A percentile compares a stretch with the other conserved stretches of the same genome.
Conservation (phyloP, 2,797 vertebrate genomes). For the Champsocephalus gunnari region DNA sequence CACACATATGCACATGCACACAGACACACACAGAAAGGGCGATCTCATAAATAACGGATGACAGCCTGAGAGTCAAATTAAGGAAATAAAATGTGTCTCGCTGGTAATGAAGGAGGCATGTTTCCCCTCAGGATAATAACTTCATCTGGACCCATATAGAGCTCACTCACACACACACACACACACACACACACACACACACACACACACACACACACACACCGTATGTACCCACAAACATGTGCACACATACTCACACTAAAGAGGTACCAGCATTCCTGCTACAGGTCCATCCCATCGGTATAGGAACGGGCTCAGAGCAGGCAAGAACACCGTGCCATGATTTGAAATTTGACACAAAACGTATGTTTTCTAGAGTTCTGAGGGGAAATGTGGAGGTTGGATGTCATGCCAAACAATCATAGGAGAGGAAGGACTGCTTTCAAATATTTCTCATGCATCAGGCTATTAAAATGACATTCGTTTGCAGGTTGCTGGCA, state of each 20-base stretch:
- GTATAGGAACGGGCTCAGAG: constrained; percentile 43
- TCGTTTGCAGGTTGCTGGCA: constrained; percentile 82
- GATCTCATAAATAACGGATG: constrained; percentile 77
- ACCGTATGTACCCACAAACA: constrained; percentile 5
- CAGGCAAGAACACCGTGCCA: constrained; percentile 57
- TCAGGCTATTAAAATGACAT: constrained; percentile 84
- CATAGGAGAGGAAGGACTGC: constrained; percentile 76
- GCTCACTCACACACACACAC: constrained; percentile 35
- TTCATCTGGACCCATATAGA: constrained; percentile 64
- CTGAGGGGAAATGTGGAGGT: constrained; percentile 73
- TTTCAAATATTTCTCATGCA: constrained; percentile 82
- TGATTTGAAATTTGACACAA: constrained; percentile 80
- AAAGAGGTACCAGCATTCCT: constrained; percentile 50
- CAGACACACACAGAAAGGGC: constrained; percentile 31
- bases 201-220: constrained; percentile 16
- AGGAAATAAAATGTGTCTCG: constrained; percentile 78
- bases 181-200: constrained; percentile 14
- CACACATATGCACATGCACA: constrained; percentile 9
- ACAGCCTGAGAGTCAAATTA: constrained; percentile 82
- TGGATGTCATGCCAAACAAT: constrained; percentile 81
- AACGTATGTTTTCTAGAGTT: constrained; percentile 79
- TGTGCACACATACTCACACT: constrained; percentile 15
- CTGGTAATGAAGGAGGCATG: constrained; percentile 79
- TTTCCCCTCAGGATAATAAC: constrained; percentile 77
- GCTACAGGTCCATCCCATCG: constrained; percentile 45